Conservation (phyloP, 2,113 vertebrate species). For the Oophaga pumilio region DNA sequence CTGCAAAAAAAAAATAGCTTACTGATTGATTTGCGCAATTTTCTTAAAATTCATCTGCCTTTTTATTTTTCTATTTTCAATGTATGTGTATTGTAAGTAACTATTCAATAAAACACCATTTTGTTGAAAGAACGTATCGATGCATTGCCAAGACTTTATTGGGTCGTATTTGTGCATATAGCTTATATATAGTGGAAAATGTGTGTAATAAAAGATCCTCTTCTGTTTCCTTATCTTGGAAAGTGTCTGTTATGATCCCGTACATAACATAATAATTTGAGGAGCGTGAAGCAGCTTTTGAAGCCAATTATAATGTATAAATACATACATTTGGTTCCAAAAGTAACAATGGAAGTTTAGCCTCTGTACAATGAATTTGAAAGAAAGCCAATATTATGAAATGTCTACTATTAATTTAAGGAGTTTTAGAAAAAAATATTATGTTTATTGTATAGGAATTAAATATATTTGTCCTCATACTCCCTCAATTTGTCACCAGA, state of each 20-base stretch:
- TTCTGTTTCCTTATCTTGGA: not conserved
- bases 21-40: slow-evolving; percentile 59
- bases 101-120: slow-evolving; percentile 70
- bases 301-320: too few species aligned
- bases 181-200: not conserved
- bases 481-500: too few species aligned
- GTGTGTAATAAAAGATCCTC: not conserved
- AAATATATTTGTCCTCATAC: too few species aligned
- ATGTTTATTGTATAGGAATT: too few species aligned
- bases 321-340: too few species aligned
- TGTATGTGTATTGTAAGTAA: slow-evolving; percentile 64
- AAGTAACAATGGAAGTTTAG: too few species aligned
- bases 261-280: too few species aligned
- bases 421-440: too few species aligned
- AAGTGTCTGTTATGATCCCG: not conserved
- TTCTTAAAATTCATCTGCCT: slow-evolving; percentile 66
- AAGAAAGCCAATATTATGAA: too few species aligned
- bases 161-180: not conserved
- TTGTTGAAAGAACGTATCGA: slow-evolving; percentile 61
- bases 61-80: slow-evolving; percentile 67
- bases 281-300: too few species aligned
- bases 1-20: slow-evolving; percentile 47
- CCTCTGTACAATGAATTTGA: too few species aligned
- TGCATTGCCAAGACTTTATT: not conserved
- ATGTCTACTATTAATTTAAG: too few species aligned